Percentiles rank a stretch among this genome's conserved stretches.
phyloP scores from a whole-genome alignment of 2,888 invertebrate species.

The Coelinius sp. region DNA sequence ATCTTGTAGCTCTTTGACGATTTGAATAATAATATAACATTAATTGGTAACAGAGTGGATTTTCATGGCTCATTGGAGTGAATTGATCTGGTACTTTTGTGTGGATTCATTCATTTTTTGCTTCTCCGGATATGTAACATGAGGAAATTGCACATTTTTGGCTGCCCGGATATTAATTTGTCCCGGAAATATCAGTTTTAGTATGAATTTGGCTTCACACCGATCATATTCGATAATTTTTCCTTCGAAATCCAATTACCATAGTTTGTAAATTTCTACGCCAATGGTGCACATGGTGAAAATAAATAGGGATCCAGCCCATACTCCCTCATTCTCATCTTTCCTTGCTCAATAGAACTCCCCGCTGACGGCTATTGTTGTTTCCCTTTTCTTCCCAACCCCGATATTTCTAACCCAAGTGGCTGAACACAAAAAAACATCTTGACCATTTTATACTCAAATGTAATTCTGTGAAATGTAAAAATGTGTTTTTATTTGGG shows the following conservation, averaged over 20 bases:
- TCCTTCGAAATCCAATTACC: constrained; percentile 5
- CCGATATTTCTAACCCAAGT: not conserved
- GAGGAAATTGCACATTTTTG: not conserved
- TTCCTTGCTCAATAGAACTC: not conserved
- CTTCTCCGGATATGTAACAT: not conserved
- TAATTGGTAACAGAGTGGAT: constrained; percentile 39
- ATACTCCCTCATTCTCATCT: constrained; percentile 1
- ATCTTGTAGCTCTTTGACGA: not conserved
- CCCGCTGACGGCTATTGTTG: constrained; percentile 16
- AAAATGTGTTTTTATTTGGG: not conserved
- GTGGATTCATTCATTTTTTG: not conserved
- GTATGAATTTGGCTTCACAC: not conserved
- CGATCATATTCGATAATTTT: not conserved
- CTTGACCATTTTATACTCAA: not conserved
- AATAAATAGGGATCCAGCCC: not conserved
- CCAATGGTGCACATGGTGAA: not conserved
- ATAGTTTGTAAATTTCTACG: not conserved
- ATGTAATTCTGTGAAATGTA: not conserved
- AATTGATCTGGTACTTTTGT: not conserved
- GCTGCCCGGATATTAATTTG: not conserved
- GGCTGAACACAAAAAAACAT: not conserved
- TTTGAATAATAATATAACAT: constrained; percentile 36
- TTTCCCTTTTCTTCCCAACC: not conserved
- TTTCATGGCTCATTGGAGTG: not conserved
- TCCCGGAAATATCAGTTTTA: not conserved